These are phyloP conservation scores for Rhinolophus sinicus DNA, from an alignment of 2,113 vertebrate genomes.

Conservation along the genomic window DNA sequence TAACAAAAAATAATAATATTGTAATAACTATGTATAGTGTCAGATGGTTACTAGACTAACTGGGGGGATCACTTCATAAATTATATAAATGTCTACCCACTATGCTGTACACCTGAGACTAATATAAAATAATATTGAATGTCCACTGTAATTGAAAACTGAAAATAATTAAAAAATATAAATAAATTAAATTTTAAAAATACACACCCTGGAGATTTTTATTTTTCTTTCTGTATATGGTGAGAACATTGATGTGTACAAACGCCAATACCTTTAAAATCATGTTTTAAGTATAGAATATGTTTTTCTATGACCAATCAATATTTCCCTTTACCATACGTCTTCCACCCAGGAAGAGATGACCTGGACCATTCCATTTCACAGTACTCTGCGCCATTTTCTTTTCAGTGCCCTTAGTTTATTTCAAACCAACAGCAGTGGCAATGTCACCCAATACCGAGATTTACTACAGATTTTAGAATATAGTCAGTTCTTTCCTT, in stretches of 20 bases:
- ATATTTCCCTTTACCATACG: constrained; percentile 6
- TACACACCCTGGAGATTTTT: constrained; percentile 36
- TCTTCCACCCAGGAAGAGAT: constrained; percentile 7
- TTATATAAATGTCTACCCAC: too few species aligned
- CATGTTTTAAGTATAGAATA: constrained; percentile 38
- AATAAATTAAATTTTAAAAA: not conserved
- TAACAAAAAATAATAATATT: too few species aligned
- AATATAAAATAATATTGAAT: too few species aligned
- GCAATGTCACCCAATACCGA: constrained; percentile 42
- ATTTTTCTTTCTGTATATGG: constrained; percentile 18
- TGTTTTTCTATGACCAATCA: constrained; percentile 25
- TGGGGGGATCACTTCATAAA: too few species aligned
- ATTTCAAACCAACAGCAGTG: constrained; percentile 37
- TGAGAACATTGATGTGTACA: constrained; percentile 1
- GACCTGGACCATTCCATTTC: not conserved
- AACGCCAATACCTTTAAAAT: constrained; percentile 46
- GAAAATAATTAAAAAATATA: too few species aligned
- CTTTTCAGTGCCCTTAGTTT: constrained; percentile 21
- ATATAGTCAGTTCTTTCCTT: constrained; percentile 18
- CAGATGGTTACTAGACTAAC: too few species aligned
- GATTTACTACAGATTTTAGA: constrained; percentile 56
- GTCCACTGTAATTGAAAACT: too few species aligned
- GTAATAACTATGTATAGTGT: too few species aligned
- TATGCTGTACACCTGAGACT: too few species aligned
- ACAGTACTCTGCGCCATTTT: constrained; percentile 21